Evolutionary conservation across 2,797 vertebrate species (phyloP), one percentile per base, ranked within the genome.

Genomic region (Phoebastria nigripes): DNA sequence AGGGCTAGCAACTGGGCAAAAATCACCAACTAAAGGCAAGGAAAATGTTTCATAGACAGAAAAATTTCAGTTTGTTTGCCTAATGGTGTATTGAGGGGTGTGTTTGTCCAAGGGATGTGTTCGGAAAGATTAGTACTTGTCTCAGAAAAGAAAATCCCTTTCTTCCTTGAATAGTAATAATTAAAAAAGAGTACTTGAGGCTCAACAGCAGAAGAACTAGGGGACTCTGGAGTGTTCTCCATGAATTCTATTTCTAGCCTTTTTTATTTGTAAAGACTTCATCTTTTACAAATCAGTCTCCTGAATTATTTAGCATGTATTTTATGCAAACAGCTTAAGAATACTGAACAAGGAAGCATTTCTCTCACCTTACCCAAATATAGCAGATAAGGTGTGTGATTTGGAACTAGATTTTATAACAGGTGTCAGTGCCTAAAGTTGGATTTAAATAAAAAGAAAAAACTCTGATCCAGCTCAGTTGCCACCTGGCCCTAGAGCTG

Each of bases 271-370:
- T 77, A 79, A 79, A 86, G 47, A 37, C 49, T 93, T 87, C 14
- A 69, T 76, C 63, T 85, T 85, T 58, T 89, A 92, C 59, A 76
- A 80, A 84, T 84, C 41, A 67, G 24, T 73, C 47, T 76, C 63
- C 37, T 94, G 78, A 95, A 92, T 93, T 85, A 92, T 92, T 95
- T 89, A 92, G 55, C 37, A 37, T 39, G 51, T 82, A 56, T 91
- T 94, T 65, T 78, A 92, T 92, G 78, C 24, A 96, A 93, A 85
- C 70, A 61, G 8, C 37, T 70, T 82, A 73, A 73, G 83, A 88
- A 78, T 83, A 78, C 37, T 54, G 65, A 81, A 67, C 11, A 85
- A 77, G 41, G 71, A 66, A 87, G 29, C 20, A 39, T 74, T 92
- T 93, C 16, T 82, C 17, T 71, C 47, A 71, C 54, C 41, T 58